Evolutionary conservation across 2,888 invertebrate species (phyloP), one percentile per base, ranked within the genome.

Genomic region (Anthoptus insignis): DNA sequence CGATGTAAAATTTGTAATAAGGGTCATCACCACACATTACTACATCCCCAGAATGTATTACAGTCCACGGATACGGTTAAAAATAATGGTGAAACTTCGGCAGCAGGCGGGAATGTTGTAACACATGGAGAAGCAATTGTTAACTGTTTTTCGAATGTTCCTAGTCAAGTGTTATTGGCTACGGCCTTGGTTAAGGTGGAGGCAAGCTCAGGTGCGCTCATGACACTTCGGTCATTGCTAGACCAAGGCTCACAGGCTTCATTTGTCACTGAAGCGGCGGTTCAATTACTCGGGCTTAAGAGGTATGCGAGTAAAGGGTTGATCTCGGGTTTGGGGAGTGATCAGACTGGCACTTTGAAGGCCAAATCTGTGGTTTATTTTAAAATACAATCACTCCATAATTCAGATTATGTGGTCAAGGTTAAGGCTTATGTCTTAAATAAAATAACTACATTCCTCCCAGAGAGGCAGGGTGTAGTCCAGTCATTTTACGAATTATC

Each of bases 171-270:
- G 16, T 29, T 73, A 14, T 65, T 74, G 50, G 72, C 72, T 8
- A 73, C 72, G 7, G 73, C 74, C 4, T 32, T 71, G 5, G 65
- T 73, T 6, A 39, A 60, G 2, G 71, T 64, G 1, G 49, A 65
- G 32, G 59, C 72, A 2, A 68, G 34, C 29, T 54, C 59, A 11
- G 73, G 73, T 7, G 14, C 16, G 5, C 39, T 34, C 11, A 50
- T 56, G 0, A 21, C 64, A 3, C 27, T 73, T 22, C 53, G 75
- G 50, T 70, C 70, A 7, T 68, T 77, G 32, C n/a, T 78, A 8
- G 74, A 76, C 47, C 74, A 73, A 56, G 76, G 73, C 2, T 75
- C 74, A 6, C 74, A 75, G 11, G 73, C 71, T 8, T 72, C 73
- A 0, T 76, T 77, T 54, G 58, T 78, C 0, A 74, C 74, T 0